Base-by-base conservation (phyloP, 2,888 invertebrate genomes). In the Tupiocoris notatus region DNA sequence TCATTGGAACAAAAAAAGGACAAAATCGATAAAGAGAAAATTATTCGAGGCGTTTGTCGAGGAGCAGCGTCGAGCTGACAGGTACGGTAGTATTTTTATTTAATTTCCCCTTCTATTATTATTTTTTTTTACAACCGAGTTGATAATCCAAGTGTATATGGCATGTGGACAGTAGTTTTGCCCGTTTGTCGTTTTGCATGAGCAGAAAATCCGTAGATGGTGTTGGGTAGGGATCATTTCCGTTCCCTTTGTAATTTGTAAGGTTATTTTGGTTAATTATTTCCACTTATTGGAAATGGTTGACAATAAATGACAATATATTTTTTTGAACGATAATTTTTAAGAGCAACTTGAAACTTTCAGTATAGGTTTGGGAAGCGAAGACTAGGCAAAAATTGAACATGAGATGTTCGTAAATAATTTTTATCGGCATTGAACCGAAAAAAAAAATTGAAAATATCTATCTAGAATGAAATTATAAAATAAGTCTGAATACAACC, bases 181-280 rank as follows among this genome's bases (percentile, higher is more conserved):
- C 6, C 6, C 18, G 71, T 62, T 57, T 62, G 61, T 62, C 62
- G 6, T 39, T 57, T 57, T 67, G 67, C 67, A 57, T 24, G 23
- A 25, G 20, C 6, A 39, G 39, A 54, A 6, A 66, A 20, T 21
- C n/a, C 68, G 12, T 23, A n/a, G 1, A 2, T 70, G 73, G 73
- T 73, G 73, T 73, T 73, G 73, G 73, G 63, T 62, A 39, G 73
- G 73, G 25, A 24, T 70, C 58, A 70, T 70, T 70, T 59, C 18
- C 23, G 1, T 21, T 18, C 61, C 70, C 70, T 18, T 25, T 59
- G 1, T 18, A 12, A 7, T 12, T 16, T 54, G 59, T 22, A 16
- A n/a, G n/a, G n/a, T n/a, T n/a, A n/a, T n/a, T n/a, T n/a, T n/a
- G n/a, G n/a, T n/a, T n/a, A n/a, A n/a, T n/a, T n/a, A n/a, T n/a